A percentile compares a stretch with the other conserved stretches of the same genome.
phyloP scores from a whole-genome alignment of 1,140 invertebrate genomes.

The Druon quercuslanigerum region DNA sequence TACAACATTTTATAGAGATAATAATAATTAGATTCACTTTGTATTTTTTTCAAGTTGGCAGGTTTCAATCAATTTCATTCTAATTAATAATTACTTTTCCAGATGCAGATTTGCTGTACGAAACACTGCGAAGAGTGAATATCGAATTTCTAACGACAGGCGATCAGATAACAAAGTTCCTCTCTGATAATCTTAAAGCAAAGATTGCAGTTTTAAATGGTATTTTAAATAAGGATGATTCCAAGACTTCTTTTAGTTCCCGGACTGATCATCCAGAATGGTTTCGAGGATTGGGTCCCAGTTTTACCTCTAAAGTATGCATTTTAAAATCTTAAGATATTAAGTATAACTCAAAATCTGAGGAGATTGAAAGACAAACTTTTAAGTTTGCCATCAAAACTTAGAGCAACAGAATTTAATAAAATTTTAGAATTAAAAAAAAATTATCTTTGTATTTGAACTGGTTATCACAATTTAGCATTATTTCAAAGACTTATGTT shows the following conservation, averaged over 20 bases:
- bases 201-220: slow-evolving; percentile 76
- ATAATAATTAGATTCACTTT: no score
- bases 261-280: slow-evolving; percentile 82
- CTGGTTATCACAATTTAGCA: no score
- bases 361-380: no score
- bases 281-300: slow-evolving; percentile 84
- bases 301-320: slow-evolving; percentile 80
- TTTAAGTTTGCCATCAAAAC: no score
- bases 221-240: slow-evolving; percentile 75
- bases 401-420: no score
- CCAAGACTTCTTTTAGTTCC: slow-evolving; percentile 76
- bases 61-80: neutral
- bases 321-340: neutral
- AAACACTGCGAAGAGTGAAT: slow-evolving; percentile 79
- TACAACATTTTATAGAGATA: no score
- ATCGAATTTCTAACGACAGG: slow-evolving; percentile 80
- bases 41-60: neutral
- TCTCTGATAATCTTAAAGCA: slow-evolving; percentile 80
- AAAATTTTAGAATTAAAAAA: no score
- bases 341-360: no score
- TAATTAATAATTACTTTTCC: slow-evolving; percentile 48
- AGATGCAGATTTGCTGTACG: slow-evolving; percentile 80
- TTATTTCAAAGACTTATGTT: no score
- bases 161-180: slow-evolving; percentile 79
- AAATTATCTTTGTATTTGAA: no score